Percentiles rank a stretch among this genome's conserved stretches.
These are phyloP conservation scores for Azemiops feae DNA, from an alignment of 2,113 vertebrate species.

Conservation along the genomic window DNA sequence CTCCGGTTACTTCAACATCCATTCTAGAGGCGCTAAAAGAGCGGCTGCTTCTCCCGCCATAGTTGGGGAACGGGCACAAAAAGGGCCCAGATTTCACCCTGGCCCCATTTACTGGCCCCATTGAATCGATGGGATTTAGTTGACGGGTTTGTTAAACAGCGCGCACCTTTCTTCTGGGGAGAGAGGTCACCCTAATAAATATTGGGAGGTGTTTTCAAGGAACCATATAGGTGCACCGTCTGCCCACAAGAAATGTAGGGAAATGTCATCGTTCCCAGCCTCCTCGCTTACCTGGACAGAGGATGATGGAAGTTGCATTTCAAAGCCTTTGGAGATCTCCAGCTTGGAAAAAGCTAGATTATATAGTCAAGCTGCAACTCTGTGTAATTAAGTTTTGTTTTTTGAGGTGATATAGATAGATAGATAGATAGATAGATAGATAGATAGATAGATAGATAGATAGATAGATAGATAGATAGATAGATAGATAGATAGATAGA, in stretches of 20 bases:
- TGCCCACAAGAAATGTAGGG: background rate
- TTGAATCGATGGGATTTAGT: background rate
- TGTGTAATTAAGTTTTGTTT: background rate
- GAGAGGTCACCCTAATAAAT: background rate
- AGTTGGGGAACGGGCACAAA: background rate
- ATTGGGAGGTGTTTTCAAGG: background rate
- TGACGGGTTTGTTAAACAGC: background rate
- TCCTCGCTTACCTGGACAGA: background rate
- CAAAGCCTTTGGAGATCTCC: background rate
- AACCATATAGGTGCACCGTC: background rate
- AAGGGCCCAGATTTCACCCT: background rate
- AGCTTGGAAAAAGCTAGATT: background rate
- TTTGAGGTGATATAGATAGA: background rate
- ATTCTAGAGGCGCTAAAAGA: background rate
- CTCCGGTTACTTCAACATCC: constrained; percentile 42
- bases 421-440: too few species aligned
- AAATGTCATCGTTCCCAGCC: background rate
- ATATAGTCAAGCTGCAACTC: background rate
- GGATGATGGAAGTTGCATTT: background rate
- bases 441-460: too few species aligned
- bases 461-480: too few species aligned
- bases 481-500: too few species aligned
- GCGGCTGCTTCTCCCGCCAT: background rate
- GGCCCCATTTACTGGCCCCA: background rate
- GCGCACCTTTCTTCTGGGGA: background rate